A percentile compares a stretch with the other conserved stretches of the same genome.
Evolutionary conservation across 2,888 invertebrate genomes (phyloP).

Genomic region (Cyclophora punctaria): DNA sequence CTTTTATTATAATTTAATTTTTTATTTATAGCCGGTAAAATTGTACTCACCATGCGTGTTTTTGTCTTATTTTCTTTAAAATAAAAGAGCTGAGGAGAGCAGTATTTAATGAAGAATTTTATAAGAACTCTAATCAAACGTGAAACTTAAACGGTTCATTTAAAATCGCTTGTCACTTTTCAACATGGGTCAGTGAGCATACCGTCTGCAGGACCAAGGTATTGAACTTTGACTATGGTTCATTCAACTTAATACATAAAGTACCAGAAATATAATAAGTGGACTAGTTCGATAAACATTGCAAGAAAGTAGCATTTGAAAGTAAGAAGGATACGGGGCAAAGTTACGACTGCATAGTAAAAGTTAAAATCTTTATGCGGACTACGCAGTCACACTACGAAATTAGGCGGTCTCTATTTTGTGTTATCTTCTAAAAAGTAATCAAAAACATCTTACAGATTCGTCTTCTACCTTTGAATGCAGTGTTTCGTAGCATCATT

Average conservation of each 20-base stretch:
- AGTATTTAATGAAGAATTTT: conserved; percentile 4
- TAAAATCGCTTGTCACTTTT: conserved; percentile 37
- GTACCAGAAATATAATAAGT: not conserved
- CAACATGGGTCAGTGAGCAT: conserved; percentile 42
- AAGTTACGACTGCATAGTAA: too few relatives aligned
- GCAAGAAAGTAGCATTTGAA: too few relatives aligned
- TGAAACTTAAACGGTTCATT: conserved; percentile 19
- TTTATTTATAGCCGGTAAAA: not conserved
- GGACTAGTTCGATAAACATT: too few relatives aligned
- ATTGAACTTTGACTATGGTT: conserved; percentile 34
- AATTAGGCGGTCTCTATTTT: too few relatives aligned
- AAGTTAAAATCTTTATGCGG: too few relatives aligned
- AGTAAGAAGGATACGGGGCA: too few relatives aligned
- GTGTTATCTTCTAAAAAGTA: too few relatives aligned
- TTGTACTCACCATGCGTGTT: not conserved
- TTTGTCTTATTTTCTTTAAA: too few relatives aligned
- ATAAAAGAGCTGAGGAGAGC: not conserved
- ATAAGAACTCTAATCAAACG: conserved; percentile 1
- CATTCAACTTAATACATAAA: conserved; percentile 21
- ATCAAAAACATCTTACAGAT: too few relatives aligned
- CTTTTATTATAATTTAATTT: conserved; percentile 10
- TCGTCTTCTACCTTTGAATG: too few relatives aligned
- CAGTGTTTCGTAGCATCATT: too few relatives aligned
- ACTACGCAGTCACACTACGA: too few relatives aligned
- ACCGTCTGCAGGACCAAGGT: conserved; percentile 37